Percentiles rank a stretch among this genome's conserved stretches.
Conservation (phyloP, 2,888 invertebrate species). For the Acanthacorydalis orientalis region DNA sequence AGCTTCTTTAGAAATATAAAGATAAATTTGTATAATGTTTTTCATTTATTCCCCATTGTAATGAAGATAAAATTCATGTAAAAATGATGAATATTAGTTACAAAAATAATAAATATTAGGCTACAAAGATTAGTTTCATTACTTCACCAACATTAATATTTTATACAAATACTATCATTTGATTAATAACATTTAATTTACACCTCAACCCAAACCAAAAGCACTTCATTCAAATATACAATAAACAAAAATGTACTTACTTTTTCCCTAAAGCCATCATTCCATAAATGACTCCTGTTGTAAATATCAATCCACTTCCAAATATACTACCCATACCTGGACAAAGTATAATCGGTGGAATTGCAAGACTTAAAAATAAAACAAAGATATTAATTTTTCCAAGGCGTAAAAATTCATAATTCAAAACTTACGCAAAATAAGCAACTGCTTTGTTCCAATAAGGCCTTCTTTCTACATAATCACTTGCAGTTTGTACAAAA, state of each 20-base stretch:
- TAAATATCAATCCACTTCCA: conserved; percentile 77
- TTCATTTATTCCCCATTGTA: too few relatives aligned
- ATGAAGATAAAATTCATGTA: too few relatives aligned
- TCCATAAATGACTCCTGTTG: conserved; percentile 77
- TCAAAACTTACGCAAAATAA: conserved; percentile 65
- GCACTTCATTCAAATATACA: conserved; percentile 6
- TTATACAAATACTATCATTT: conserved; percentile 7
- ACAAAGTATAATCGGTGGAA: conserved; percentile 68
- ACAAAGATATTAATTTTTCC: conserved; percentile 7
- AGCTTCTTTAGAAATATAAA: neutral
- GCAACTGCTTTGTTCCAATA: conserved; percentile 77
- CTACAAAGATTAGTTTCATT: too few relatives aligned
- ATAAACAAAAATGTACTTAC: conserved; percentile 40
- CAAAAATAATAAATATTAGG: too few relatives aligned
- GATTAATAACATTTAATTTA: neutral
- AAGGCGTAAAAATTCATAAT: neutral
- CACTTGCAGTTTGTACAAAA: conserved; percentile 74
- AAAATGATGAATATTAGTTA: too few relatives aligned
- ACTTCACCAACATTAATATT: too few relatives aligned
- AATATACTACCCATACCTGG: conserved; percentile 59
- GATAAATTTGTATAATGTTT: neutral
- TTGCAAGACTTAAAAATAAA: conserved; percentile 44
- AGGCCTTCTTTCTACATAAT: conserved; percentile 67
- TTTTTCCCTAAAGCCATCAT: conserved; percentile 92
- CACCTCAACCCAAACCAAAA: conserved; percentile 11